Base-by-base conservation (phyloP, 2,888 invertebrate species). In the Heliconius ismenius region DNA sequence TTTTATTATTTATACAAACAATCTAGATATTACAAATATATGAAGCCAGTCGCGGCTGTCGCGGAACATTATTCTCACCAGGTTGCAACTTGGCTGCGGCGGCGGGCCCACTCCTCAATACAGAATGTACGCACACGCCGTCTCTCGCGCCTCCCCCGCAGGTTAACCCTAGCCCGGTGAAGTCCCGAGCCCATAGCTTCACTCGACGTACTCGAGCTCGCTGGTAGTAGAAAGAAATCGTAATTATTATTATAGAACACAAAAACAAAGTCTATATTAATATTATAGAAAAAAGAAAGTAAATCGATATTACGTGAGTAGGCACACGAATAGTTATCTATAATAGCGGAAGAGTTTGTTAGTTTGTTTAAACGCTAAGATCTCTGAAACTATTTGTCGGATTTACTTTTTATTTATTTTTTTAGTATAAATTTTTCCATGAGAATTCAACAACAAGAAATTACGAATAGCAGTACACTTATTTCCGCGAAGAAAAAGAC, bases 131-230 rank as follows among this genome's bases (percentile, higher is more conserved):
- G 87, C 96, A 97, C 78, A 98, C 98, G 0, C 98, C 98, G 81
- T 98, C 98, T 77, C 97, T 95, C 95, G 98, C 97, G 83, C 98
- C 98, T n/a, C 98, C 98, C 78, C 96, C 96, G 81, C 98, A 97
- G 86, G 97, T 96, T 90, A 98, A 96, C 2, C 98, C 98, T 0
- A 98, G 94, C 0, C 98, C 98, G 0, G 98, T 97, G 90, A 98
- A 98, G 91, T 98, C 98, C 73, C 97, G 96, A 79, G 98, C 98
- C 89, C 97, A 96, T 77, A 98, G 93, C 80, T 97, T 96, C 67
- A 98, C 97, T 74, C 87, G 88, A 6, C 92, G 91, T 2, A 88
- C 79, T 28, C 88, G 83, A 2, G 91, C 90, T 62, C 90, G 88
- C 93, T 93, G 88, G 9, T 95, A 94, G 83, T 95, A 95, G 77